Evolutionary conservation across 2,797 vertebrate genomes (phyloP).

Genomic region (Aeoliscus strigatus): DNA sequence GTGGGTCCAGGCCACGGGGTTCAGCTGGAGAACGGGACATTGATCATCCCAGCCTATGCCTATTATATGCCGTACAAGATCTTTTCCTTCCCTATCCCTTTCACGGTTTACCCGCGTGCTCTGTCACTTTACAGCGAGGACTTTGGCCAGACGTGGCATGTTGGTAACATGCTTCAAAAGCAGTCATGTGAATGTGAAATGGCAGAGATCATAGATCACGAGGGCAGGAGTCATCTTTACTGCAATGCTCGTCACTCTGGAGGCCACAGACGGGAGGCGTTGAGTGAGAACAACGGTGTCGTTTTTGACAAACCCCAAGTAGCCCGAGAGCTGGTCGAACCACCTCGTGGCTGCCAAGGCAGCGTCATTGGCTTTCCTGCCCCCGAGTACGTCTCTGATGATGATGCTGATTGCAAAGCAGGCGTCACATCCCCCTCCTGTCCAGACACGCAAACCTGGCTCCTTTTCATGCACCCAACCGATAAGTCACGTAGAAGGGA

Average conservation of each 20-base stretch:
- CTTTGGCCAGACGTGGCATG: constrained; percentile 76
- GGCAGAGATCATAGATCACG: constrained; percentile 74
- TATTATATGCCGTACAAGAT: constrained; percentile 67
- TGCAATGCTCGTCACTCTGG: constrained; percentile 80
- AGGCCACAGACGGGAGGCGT: constrained; percentile 75
- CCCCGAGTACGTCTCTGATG: constrained; percentile 41
- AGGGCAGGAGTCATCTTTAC: constrained; percentile 72
- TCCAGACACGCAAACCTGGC: constrained; percentile 67
- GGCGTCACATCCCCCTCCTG: constrained; percentile 51
- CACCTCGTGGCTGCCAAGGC: constrained; percentile 81
- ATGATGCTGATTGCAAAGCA: constrained; percentile 51
- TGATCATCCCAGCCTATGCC: constrained; percentile 84
- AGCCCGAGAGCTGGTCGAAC: constrained; percentile 73
- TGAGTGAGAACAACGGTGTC: constrained; percentile 73
- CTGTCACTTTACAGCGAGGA: constrained; percentile 87
- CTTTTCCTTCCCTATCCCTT: constrained; percentile 59
- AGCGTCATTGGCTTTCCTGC: constrained; percentile 84
- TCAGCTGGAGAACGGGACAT: constrained; percentile 77
- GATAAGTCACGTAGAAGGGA: constrained; percentile 66
- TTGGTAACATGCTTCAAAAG: constrained; percentile 67
- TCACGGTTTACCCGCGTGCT: constrained; percentile 68
- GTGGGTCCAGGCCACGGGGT: constrained; percentile 92
- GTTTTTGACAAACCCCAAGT: constrained; percentile 66
- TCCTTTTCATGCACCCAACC: constrained; percentile 88
- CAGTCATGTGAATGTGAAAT: constrained; percentile 85